These are phyloP conservation scores for Conus canariensis DNA, from an alignment of 2,888 invertebrate species.

Conservation along the genomic window DNA sequence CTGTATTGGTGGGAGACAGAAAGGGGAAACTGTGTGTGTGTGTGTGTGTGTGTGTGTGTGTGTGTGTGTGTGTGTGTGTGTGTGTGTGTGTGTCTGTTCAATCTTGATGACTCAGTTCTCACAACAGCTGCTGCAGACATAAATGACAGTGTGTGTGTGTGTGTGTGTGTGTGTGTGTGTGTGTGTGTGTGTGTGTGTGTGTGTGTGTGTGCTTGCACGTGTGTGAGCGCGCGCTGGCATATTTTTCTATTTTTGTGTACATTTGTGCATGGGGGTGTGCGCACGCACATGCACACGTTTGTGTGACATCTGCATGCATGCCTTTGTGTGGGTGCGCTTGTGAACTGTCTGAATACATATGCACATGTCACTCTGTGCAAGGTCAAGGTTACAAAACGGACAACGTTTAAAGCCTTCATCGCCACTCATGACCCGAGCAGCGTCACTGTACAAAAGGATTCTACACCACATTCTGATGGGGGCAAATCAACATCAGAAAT, in stretches of 20 bases:
- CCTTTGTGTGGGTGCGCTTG: too few species aligned
- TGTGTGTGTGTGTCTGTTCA: too few species aligned
- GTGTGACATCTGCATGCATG: too few species aligned
- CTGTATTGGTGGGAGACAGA: not conserved
- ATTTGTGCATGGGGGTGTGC: not conserved
- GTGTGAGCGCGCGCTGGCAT: not conserved
- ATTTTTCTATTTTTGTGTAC: not conserved
- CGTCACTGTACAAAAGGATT: too few species aligned
- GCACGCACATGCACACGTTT: not conserved
- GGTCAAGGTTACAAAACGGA: too few species aligned
- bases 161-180: too few species aligned
- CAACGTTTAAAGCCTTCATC: too few species aligned
- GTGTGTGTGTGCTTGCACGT: not conserved
- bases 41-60: not conserved
- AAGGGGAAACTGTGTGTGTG: not conserved
- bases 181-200: conserved; percentile 7
- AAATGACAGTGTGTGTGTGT: not conserved
- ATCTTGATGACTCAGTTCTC: not conserved
- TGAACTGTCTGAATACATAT: too few species aligned
- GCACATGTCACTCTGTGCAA: too few species aligned
- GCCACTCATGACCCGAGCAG: too few species aligned
- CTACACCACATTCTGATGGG: too few species aligned
- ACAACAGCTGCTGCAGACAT: not conserved
- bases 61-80: not conserved
- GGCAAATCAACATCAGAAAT: too few species aligned